Percentiles rank a stretch among this genome's conserved stretches.
These are phyloP conservation scores for Callipepla squamata DNA, from an alignment of 2,113 vertebrate species.

Conservation along the genomic window DNA sequence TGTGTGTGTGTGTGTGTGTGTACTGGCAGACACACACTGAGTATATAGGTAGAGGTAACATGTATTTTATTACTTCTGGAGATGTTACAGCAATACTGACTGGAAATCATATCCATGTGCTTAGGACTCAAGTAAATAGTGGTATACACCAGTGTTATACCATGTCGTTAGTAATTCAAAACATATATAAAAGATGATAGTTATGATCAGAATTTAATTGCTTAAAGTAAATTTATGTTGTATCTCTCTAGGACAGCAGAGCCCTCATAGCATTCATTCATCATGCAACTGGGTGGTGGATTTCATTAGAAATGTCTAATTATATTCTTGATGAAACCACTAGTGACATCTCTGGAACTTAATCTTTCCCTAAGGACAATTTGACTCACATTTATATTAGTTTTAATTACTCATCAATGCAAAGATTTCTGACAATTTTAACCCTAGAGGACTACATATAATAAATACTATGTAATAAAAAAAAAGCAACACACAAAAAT, in stretches of 20 bases:
- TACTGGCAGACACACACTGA: background rate
- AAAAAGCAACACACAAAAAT: background rate
- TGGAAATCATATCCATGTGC: background rate
- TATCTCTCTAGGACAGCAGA: background rate
- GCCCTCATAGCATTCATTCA: background rate
- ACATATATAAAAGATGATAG: background rate
- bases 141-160: background rate
- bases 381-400: conserved; percentile 47
- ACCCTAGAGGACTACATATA: background rate
- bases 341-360: conserved; percentile 1
- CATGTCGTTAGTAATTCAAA: background rate
- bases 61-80: background rate
- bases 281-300: background rate
- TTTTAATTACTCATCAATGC: conserved; percentile 50
- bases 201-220: conserved; percentile 40
- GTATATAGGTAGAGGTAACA: background rate
- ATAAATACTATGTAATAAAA: conserved; percentile 22
- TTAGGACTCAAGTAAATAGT: background rate
- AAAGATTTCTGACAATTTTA: conserved; percentile 41
- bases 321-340: background rate
- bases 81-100: background rate
- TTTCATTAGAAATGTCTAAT: conserved; percentile 11
- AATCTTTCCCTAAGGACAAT: conserved; percentile 28
- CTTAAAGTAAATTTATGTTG: background rate
- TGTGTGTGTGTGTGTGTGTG: no score